Percentiles rank a stretch among this genome's conserved stretches.
phyloP scores from a whole-genome alignment of 2,888 invertebrate species.

The Habroteleia sp. region DNA sequence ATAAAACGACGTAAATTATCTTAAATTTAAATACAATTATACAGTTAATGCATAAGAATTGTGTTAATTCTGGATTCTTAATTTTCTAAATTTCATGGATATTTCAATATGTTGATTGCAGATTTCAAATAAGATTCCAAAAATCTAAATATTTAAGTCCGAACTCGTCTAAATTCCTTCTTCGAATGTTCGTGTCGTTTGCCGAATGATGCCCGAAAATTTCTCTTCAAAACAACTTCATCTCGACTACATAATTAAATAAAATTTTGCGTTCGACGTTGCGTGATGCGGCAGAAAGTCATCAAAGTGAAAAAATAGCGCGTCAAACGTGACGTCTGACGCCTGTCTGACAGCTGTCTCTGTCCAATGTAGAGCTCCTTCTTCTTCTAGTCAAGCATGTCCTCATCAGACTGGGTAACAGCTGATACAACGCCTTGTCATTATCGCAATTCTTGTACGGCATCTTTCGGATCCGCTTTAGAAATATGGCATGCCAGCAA shows the following conservation, averaged over 20 bases:
- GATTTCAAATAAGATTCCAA: too few relatives aligned
- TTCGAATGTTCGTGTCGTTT: too few relatives aligned
- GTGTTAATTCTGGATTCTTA: too few relatives aligned
- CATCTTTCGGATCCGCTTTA: conserved; percentile 37
- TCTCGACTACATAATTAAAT: conserved; percentile 27
- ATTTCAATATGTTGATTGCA: too few relatives aligned
- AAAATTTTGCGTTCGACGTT: conserved; percentile 24
- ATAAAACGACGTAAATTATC: too few relatives aligned
- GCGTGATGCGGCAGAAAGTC: conserved; percentile 48
- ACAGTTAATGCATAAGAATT: too few relatives aligned
- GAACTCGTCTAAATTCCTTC: too few relatives aligned
- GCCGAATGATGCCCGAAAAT: too few relatives aligned
- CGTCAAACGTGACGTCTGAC: conserved; percentile 55
- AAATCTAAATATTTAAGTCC: too few relatives aligned
- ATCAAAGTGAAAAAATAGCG: conserved; percentile 44
- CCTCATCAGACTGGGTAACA: conserved; percentile 50
- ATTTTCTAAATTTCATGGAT: too few relatives aligned
- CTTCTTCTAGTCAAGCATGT: conserved; percentile 16
- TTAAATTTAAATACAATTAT: too few relatives aligned
- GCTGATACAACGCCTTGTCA: conserved; percentile 58
- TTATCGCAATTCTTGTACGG: conserved; percentile 54
- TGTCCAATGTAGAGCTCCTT: conserved; percentile 10
- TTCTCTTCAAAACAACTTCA: conserved; percentile 33
- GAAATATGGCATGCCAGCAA: conserved; percentile 48
- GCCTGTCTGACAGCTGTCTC: conserved; percentile 43